phyloP scores from a whole-genome alignment of 2,797 vertebrate species.

The Microchirus variegatus region DNA sequence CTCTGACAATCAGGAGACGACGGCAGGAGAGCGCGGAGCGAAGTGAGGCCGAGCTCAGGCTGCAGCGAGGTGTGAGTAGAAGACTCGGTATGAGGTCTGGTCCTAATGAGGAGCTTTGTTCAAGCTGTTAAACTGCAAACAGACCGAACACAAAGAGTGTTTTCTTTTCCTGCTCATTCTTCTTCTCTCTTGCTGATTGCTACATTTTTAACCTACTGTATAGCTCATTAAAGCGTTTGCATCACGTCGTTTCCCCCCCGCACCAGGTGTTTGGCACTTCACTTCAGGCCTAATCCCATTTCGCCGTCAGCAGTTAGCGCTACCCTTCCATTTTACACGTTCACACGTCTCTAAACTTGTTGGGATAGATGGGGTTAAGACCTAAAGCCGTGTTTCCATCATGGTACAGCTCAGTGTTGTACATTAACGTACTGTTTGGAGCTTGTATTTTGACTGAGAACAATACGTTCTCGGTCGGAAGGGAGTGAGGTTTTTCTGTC shows the following conservation, averaged over 20 bases:
- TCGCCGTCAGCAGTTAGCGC: too few relatives aligned
- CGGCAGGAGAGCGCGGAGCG: constrained; percentile 12
- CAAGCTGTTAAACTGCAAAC: constrained; percentile 60
- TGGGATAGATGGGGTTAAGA: too few relatives aligned
- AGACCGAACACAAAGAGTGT: constrained; percentile 46
- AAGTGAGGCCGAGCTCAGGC: constrained; percentile 21
- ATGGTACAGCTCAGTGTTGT: too few relatives aligned
- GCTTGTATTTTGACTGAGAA: too few relatives aligned
- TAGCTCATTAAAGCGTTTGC: constrained; percentile 13
- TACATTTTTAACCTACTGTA: constrained; percentile 5
- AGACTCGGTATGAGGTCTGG: constrained; percentile 58
- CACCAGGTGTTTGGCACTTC: too few relatives aligned
- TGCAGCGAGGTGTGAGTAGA: constrained; percentile 61
- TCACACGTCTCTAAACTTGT: too few relatives aligned
- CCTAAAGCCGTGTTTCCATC: too few relatives aligned
- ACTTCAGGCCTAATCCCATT: too few relatives aligned
- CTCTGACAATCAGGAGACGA: constrained; percentile 43
- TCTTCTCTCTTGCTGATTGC: constrained; percentile 19
- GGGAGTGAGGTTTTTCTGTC: too few relatives aligned
- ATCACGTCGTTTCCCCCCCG: neutral
- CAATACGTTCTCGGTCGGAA: too few relatives aligned
- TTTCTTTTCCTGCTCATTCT: constrained; percentile 39
- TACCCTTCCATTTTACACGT: too few relatives aligned
- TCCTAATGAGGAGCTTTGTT: constrained; percentile 70
- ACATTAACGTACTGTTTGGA: too few relatives aligned